Conservation (phyloP, 2,888 invertebrate species). For the Automeris io region DNA sequence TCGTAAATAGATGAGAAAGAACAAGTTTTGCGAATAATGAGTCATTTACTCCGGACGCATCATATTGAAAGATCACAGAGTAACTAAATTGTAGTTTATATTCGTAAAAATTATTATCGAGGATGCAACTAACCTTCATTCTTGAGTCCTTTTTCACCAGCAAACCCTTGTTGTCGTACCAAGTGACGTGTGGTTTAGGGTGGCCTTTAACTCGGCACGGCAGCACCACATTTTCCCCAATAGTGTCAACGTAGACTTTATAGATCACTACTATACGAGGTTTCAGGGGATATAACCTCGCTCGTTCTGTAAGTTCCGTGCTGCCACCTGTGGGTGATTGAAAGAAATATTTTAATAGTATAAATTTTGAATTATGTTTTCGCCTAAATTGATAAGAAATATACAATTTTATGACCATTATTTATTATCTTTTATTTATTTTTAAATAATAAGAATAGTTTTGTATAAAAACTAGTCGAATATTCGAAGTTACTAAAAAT, state of each 20-base stretch:
- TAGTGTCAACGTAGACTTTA: conserved; percentile 73
- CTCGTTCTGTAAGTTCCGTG: conserved; percentile 47
- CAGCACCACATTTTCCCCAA: conserved; percentile 80
- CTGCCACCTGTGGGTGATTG: conserved; percentile 38
- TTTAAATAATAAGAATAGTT: too few species aligned
- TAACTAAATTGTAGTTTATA: too few species aligned
- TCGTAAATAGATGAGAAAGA: too few species aligned
- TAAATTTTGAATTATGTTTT: too few species aligned
- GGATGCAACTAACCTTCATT: conserved; percentile 70
- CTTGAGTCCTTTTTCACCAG: conserved; percentile 69
- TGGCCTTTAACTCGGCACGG: conserved; percentile 83
- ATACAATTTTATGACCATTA: too few species aligned
- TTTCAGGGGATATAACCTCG: conserved; percentile 57
- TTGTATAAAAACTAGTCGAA: background rate
- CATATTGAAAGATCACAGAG: too few species aligned
- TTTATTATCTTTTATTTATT: too few species aligned
- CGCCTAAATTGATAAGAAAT: too few species aligned
- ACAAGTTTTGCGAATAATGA: too few species aligned
- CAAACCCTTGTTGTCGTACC: conserved; percentile 79
- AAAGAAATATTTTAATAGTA: conserved; percentile 3
- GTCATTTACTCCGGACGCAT: too few species aligned
- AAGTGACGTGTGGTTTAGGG: conserved; percentile 80
- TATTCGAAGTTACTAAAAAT: background rate
- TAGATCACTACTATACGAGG: conserved; percentile 75
- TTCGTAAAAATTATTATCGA: too few species aligned